Percentiles rank a stretch among this genome's conserved stretches.
These are phyloP conservation scores for Latrodectus hesperus DNA, from an alignment of 2,888 invertebrate species.

Conservation along the genomic window DNA sequence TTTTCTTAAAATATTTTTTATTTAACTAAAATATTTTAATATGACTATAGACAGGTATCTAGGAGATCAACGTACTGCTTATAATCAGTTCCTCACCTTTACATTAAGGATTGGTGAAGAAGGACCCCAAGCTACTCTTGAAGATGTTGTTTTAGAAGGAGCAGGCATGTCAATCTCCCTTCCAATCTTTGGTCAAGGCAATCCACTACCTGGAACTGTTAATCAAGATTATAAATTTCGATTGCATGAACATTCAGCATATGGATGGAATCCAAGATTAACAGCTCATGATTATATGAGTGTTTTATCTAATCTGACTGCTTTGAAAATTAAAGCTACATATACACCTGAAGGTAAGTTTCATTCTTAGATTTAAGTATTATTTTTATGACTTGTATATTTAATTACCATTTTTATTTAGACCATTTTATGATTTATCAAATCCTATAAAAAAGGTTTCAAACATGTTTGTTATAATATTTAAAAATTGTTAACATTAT, in stretches of 20 bases:
- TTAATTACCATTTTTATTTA: neutral
- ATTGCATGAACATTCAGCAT: conserved; percentile 91
- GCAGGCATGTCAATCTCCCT: conserved; percentile 85
- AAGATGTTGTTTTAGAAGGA: conserved; percentile 93
- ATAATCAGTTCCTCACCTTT: conserved; percentile 94
- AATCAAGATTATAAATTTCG: conserved; percentile 87
- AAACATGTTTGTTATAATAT: too few relatives aligned
- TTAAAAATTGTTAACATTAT: too few relatives aligned
- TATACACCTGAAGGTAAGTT: conserved; percentile 84
- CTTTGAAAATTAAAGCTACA: conserved; percentile 94
- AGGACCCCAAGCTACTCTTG: conserved; percentile 85
- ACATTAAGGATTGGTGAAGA: conserved; percentile 89
- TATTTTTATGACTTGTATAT: neutral
- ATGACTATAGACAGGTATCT: conserved; percentile 82
- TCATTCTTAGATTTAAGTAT: conserved; percentile 14
- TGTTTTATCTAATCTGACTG: conserved; percentile 92
- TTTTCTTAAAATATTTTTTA: too few relatives aligned
- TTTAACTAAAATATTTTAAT: too few relatives aligned
- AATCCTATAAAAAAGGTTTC: too few relatives aligned
- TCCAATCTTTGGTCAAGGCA: conserved; percentile 93
- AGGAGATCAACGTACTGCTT: conserved; percentile 92
- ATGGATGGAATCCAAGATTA: conserved; percentile 94
- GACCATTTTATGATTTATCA: neutral
- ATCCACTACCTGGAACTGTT: conserved; percentile 85
- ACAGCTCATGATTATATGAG: conserved; percentile 92